phyloP scores from a whole-genome alignment of 2,113 vertebrate genomes.

The Sinocyclocheilus anshuiensis region DNA sequence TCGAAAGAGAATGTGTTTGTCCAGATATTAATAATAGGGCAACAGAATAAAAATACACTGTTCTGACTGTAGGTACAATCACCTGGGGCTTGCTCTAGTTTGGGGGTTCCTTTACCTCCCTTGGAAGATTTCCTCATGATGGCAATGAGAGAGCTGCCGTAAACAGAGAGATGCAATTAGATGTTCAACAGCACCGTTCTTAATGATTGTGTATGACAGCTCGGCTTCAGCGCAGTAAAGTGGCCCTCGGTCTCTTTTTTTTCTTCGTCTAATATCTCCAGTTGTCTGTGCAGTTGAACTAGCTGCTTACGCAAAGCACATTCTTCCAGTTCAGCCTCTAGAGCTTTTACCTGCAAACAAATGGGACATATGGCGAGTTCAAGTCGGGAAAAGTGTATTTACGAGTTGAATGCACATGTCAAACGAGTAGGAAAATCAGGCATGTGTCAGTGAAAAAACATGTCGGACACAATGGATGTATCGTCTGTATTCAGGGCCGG shows the following conservation, averaged over 20 bases:
- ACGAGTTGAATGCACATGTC: neutral
- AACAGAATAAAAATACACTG: neutral
- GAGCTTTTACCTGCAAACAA: slow-evolving; percentile 66
- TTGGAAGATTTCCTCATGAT: slow-evolving; percentile 83
- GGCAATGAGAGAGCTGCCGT: slow-evolving; percentile 77
- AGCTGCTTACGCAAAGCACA: slow-evolving; percentile 69
- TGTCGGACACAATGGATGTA: neutral
- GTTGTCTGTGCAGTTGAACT: slow-evolving; percentile 72
- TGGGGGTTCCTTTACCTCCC: slow-evolving; percentile 69
- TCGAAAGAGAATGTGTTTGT: neutral
- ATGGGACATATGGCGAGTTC: neutral
- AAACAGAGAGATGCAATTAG: slow-evolving; percentile 12
- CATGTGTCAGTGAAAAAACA: neutral
- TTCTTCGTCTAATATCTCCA: slow-evolving; percentile 76
- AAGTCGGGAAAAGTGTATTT: neutral
- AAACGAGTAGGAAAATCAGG: neutral
- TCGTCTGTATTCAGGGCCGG: neutral
- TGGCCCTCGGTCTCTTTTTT: slow-evolving; percentile 72
- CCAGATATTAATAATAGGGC: neutral
- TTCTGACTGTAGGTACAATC: slow-evolving; percentile 18
- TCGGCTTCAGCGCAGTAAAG: slow-evolving; percentile 32
- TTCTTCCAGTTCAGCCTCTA: slow-evolving; percentile 72
- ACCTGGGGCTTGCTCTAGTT: slow-evolving; percentile 73
- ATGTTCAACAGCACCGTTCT: neutral
- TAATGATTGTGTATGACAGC: neutral